phyloP scores from a whole-genome alignment of 1,140 invertebrate species.

The Luehdorfia chinensis region DNA sequence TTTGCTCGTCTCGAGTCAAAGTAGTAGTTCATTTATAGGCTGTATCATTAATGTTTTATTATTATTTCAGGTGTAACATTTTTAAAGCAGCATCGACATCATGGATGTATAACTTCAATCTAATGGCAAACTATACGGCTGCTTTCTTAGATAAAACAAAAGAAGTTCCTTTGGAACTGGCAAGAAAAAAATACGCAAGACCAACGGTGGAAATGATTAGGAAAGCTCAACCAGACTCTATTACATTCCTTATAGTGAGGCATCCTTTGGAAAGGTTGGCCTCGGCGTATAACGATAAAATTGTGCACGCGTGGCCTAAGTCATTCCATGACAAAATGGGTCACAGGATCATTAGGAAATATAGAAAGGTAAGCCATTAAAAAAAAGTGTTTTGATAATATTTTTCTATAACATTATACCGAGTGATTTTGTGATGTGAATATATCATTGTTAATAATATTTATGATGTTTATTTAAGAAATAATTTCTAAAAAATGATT shows the following conservation, averaged over 20 bases:
- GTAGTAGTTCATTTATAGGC: too few species aligned
- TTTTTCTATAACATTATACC: neutral
- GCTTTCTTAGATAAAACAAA: slow-evolving; percentile 86
- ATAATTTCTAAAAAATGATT: neutral
- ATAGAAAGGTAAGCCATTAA: slow-evolving; percentile 72
- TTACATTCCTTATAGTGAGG: slow-evolving; percentile 91
- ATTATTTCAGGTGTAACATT: slow-evolving; percentile 82
- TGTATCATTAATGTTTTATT: slow-evolving; percentile 8
- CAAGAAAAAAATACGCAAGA: slow-evolving; percentile 86
- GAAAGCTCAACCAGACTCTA: slow-evolving; percentile 76
- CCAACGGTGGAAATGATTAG: slow-evolving; percentile 82
- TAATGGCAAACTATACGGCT: slow-evolving; percentile 88
- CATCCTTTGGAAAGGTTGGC: slow-evolving; percentile 93
- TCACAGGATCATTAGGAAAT: slow-evolving; percentile 84
- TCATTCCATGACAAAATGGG: slow-evolving; percentile 89
- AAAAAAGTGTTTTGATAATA: neutral
- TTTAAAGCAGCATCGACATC: slow-evolving; percentile 92
- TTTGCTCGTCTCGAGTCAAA: too few species aligned
- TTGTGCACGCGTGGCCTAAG: slow-evolving; percentile 88
- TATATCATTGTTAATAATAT: neutral
- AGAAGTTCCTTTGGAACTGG: slow-evolving; percentile 85
- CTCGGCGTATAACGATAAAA: slow-evolving; percentile 93
- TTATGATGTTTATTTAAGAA: neutral
- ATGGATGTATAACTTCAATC: slow-evolving; percentile 94
- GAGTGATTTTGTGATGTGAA: too few species aligned